Base-by-base conservation (phyloP, 2,797 vertebrate genomes). In the Enteromius paludinosus region DNA sequence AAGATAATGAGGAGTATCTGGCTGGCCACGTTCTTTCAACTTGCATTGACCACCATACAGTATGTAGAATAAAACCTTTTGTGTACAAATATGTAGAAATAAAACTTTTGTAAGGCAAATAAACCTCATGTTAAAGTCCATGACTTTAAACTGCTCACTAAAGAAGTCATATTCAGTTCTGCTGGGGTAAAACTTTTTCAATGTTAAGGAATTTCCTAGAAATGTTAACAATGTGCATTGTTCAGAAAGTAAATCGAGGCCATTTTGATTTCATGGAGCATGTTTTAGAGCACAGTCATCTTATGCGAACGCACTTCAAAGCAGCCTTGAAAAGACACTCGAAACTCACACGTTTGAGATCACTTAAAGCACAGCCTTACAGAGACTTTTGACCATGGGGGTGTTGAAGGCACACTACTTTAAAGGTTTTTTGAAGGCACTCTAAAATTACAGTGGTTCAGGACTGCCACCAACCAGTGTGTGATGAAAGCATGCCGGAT, bases 401-500 rank as follows among this genome's bases (percentile, higher is more conserved):
- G 64, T 82, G 71, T 75, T 56, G 25, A 74, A 82, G 47, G 28
- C n/a, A 64, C 54, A 81, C 25, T 14, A 30, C 71, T 82, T 35
- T 74, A 54, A 81, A 72, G 54, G 20, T 62, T 81, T 62, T 81
- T 18, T 59, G 12, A 82, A 68, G 23, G 59, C 23, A 43, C 17
- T 74, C 45, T 38, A 30, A 49, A 81, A 74, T 81, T 81, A 65
- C 69, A 64, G 69, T 35, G 38, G 41, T 47, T 4, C 38, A 47
- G 43, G 41, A 45, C 79, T 33, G 30, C 56, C 79, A 25, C 33
- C 23, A 3, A 62, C 23, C 0, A 6, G 69, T 65, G 59, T 65
- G 30, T 54, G 47, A 81, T 82, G 79, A 81, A 81, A 74, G 56
- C 69, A 64, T 45, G 69, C 69, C 25, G 33, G 28, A 72, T 38